A percentile compares a stretch with the other conserved stretches of the same genome.
These are phyloP conservation scores for Athrips mouffetella DNA, from an alignment of 2,888 invertebrate species.

Conservation along the genomic window DNA sequence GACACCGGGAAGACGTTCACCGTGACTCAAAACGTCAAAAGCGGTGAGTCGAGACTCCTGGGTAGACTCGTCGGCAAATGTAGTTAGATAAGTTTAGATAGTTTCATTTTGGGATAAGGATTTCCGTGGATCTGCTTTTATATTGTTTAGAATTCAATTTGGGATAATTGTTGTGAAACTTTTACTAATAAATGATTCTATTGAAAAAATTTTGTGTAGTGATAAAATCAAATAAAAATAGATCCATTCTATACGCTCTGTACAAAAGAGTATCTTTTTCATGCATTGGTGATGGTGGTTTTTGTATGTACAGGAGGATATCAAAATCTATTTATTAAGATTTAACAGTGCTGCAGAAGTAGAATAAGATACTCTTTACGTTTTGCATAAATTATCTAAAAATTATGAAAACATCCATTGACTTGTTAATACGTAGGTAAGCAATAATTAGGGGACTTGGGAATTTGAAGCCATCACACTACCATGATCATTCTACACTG, in stretches of 20 bases:
- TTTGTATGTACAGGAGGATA: background rate
- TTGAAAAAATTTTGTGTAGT: background rate
- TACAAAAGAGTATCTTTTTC: constrained; percentile 63
- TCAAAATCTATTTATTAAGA: too few relatives aligned
- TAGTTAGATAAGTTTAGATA: constrained; percentile 40
- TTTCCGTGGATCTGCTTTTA: constrained; percentile 32
- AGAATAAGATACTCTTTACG: constrained; percentile 53
- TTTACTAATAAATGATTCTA: background rate
- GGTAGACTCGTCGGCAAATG: constrained; percentile 46
- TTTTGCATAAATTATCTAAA: constrained; percentile 28
- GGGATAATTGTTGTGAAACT: background rate
- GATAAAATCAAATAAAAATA: background rate
- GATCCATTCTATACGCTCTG: constrained; percentile 28
- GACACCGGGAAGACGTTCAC: constrained; percentile 96
- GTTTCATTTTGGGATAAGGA: constrained; percentile 11
- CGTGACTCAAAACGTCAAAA: constrained; percentile 93
- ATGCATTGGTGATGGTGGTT: constrained; percentile 29
- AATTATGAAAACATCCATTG: constrained; percentile 30
- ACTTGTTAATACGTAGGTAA: constrained; percentile 41
- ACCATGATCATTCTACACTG: constrained; percentile 39
- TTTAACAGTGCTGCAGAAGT: background rate
- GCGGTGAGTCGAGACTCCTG: constrained; percentile 67
- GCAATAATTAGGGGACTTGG: constrained; percentile 30
- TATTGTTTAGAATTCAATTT: constrained; percentile 21
- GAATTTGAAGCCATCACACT: constrained; percentile 52